Evolutionary conservation across 2,797 vertebrate genomes (phyloP).

Genomic region (Smutsia gigantea): DNA sequence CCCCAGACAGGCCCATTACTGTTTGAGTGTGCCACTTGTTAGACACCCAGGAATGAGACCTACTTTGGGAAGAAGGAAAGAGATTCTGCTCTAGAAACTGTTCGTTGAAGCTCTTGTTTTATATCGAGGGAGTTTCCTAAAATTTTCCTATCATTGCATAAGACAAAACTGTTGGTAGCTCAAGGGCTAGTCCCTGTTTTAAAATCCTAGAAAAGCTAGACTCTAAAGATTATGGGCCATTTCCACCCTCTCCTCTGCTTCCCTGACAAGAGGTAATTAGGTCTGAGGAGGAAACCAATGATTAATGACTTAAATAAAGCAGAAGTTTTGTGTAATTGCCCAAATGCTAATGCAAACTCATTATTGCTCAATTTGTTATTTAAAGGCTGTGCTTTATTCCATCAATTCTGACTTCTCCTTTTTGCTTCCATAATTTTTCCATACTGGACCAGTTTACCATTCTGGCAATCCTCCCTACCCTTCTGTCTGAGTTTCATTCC

Average conservation of each 20-base stretch:
- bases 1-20: background rate
- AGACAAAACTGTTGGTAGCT: background rate
- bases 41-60: background rate
- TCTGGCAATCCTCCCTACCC: background rate
- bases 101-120: background rate
- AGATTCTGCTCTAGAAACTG: background rate
- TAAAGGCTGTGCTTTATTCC: slow-evolving; percentile 19
- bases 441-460: background rate
- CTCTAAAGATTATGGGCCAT: background rate
- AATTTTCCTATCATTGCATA: background rate
- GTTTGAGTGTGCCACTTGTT: background rate
- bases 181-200: background rate
- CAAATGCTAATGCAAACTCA: background rate
- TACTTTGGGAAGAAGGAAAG: background rate
- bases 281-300: background rate
- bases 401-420: background rate
- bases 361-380: background rate
- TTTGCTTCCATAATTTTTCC: background rate
- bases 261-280: background rate
- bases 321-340: background rate
- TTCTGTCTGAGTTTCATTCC: background rate
- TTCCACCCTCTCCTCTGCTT: slow-evolving; percentile 12
- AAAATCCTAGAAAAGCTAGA: slow-evolving; percentile 14
- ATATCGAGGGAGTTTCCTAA: background rate
- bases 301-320: background rate